Conservation (phyloP, 1,140 invertebrate species). For the Lycorma delicatula region DNA sequence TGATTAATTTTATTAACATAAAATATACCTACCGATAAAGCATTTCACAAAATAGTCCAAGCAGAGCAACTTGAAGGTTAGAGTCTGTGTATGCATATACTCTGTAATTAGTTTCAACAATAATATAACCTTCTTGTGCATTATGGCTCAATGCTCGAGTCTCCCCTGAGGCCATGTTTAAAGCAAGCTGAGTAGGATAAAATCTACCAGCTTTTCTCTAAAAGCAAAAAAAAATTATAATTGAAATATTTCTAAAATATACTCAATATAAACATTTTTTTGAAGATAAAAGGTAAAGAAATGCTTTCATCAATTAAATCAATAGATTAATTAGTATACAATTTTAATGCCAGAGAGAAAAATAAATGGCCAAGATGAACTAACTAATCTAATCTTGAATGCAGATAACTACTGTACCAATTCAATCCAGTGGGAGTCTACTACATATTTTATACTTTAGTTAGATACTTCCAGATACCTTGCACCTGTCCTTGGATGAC, state of each 20-base stretch:
- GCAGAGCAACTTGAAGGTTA: slow-evolving; percentile 81
- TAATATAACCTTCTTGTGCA: slow-evolving; percentile 68
- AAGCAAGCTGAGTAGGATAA: slow-evolving; percentile 87
- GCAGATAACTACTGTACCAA: too few species aligned
- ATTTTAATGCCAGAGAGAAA: too few species aligned
- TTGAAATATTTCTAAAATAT: slow-evolving; percentile 5
- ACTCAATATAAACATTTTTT: slow-evolving; percentile 6
- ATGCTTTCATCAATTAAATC: too few species aligned
- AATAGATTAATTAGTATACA: too few species aligned
- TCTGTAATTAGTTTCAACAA: slow-evolving; percentile 96
- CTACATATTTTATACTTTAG: too few species aligned
- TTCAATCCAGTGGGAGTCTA: too few species aligned
- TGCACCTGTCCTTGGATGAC: too few species aligned
- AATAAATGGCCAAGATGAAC: too few species aligned
- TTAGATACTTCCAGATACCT: too few species aligned
- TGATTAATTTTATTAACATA: too few species aligned
- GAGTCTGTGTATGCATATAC: slow-evolving; percentile 95
- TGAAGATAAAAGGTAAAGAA: background rate
- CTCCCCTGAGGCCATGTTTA: slow-evolving; percentile 75
- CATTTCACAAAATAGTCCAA: slow-evolving; percentile 87
- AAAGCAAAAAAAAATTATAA: background rate
- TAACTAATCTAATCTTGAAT: too few species aligned
- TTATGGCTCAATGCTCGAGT: slow-evolving; percentile 39
- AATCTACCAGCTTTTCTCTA: slow-evolving; percentile 79
- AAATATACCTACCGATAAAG: slow-evolving; percentile 74